Base-by-base conservation (phyloP, 2,888 invertebrate genomes). In the Xestia rhomboidea region DNA sequence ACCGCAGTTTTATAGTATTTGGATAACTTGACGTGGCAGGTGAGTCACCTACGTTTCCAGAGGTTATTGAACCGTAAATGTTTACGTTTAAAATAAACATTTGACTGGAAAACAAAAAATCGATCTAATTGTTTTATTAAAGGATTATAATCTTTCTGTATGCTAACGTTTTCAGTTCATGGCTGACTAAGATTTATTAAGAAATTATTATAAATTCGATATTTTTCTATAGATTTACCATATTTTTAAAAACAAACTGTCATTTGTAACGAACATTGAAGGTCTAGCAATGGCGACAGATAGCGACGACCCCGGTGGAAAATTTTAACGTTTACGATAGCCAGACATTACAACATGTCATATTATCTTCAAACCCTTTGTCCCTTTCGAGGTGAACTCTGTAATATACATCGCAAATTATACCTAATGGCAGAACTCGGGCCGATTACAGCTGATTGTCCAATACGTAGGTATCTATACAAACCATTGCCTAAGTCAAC, bases 221-320 rank as follows among this genome's bases (percentile, higher is more conserved):
- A 67, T 62, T 82, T 74, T 72, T 70, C 46, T 18, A 38, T 41
- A 38, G 10, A 67, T 76, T 67, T 38, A 34, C 46, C 69, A 83
- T 78, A n/a, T 73, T 70, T 73, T 69, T 60, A 21, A 67, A 76
- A 30, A 57, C 34, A 11, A 82, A 86, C 62, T 74, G 62, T 62
- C 67, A 73, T 51, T 30, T 71, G 74, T 51, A 83, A 84, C 72
- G 77, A 77, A 85, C 81, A n/a, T 38, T 68, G 81, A 81, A 87
- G 81, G 87, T 84, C 76, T 84, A 68, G 68, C 73, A 73, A 71
- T 71, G 64, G 63, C 68, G 18, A 27, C 71, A 38, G 85, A 87
- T 84, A 81, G 70, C 68, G 57, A 30, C 54, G 87, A 69, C 66
- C 77, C 63, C 66, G 75, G 75, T 81, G 87, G 81, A 87, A 85